A percentile compares a stretch with the other conserved stretches of the same genome.
phyloP scores from a whole-genome alignment of 2,797 vertebrate genomes.

The Cryptoblepharus egeriae region DNA sequence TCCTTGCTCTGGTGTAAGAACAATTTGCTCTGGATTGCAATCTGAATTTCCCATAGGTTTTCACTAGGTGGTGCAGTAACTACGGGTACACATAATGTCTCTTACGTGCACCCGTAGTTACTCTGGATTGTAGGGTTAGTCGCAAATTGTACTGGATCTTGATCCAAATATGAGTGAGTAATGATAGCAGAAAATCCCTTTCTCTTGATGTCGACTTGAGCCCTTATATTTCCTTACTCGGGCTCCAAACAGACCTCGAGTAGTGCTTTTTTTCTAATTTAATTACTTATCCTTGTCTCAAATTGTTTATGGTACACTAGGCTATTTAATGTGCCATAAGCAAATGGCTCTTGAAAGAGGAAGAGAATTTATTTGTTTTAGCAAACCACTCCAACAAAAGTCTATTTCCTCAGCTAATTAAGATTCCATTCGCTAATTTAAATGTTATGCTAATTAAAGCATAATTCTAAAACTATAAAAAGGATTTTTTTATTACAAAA shows the following conservation, averaged over 20 bases:
- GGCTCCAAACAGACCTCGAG: conserved; percentile 59
- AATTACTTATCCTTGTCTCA: conserved; percentile 82
- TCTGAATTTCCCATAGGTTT: no score
- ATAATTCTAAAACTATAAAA: conserved; percentile 80
- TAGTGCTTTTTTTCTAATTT: conserved; percentile 77
- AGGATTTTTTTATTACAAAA: conserved; percentile 58
- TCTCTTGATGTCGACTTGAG: neutral
- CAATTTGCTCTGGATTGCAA: no score
- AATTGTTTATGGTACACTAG: conserved; percentile 81
- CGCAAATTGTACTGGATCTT: neutral
- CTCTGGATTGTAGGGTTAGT: no score
- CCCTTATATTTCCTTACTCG: conserved; percentile 27
- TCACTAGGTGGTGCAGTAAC: no score
- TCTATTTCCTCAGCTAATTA: conserved; percentile 84
- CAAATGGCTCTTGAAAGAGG: conserved; percentile 81
- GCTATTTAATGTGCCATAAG: conserved; percentile 82
- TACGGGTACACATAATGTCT: no score
- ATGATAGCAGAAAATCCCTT: conserved; percentile 10
- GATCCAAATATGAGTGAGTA: neutral
- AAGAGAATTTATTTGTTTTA: conserved; percentile 85
- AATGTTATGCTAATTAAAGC: conserved; percentile 86
- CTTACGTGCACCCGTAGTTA: no score
- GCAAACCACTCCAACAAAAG: conserved; percentile 81
- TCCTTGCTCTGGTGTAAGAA: no score
- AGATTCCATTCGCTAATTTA: conserved; percentile 83